phyloP scores from a whole-genome alignment of 2,888 invertebrate genomes.

The Brachylomia viminalis region DNA sequence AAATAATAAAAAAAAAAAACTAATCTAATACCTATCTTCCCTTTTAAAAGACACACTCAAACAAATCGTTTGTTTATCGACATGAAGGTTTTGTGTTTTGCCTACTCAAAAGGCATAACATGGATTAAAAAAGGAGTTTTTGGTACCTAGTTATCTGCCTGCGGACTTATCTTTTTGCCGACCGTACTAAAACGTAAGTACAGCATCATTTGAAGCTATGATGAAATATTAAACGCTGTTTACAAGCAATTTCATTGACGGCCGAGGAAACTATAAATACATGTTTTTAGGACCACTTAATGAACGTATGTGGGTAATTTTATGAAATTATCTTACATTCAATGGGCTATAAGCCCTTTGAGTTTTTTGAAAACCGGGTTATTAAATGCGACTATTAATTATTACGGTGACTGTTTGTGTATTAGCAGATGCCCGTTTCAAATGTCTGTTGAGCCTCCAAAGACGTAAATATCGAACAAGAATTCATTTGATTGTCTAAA shows the following conservation, averaged over 20 bases:
- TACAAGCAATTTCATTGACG: slow-evolving; percentile 44
- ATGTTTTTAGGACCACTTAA: slow-evolving; percentile 32
- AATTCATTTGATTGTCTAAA: no score
- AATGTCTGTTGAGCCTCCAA: no score
- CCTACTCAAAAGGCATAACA: not conserved
- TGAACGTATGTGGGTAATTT: slow-evolving; percentile 44
- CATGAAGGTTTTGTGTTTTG: not conserved
- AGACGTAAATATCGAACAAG: no score
- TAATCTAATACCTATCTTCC: no score
- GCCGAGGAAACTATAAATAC: slow-evolving; percentile 54
- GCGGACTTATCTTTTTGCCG: not conserved
- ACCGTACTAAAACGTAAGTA: not conserved
- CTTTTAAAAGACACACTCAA: not conserved
- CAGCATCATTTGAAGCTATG: slow-evolving; percentile 36
- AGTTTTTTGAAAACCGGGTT: slow-evolving; percentile 24
- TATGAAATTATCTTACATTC: slow-evolving; percentile 48
- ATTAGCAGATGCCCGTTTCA: not conserved
- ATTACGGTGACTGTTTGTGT: not conserved
- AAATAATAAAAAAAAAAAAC: no score
- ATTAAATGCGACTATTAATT: slow-evolving; percentile 21
- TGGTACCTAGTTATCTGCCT: not conserved
- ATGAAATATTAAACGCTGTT: slow-evolving; percentile 48
- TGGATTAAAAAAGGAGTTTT: not conserved
- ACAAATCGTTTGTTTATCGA: not conserved
- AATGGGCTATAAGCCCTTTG: slow-evolving; percentile 25